phyloP scores from a whole-genome alignment of 2,888 invertebrate species.

The Patella pellucida region DNA sequence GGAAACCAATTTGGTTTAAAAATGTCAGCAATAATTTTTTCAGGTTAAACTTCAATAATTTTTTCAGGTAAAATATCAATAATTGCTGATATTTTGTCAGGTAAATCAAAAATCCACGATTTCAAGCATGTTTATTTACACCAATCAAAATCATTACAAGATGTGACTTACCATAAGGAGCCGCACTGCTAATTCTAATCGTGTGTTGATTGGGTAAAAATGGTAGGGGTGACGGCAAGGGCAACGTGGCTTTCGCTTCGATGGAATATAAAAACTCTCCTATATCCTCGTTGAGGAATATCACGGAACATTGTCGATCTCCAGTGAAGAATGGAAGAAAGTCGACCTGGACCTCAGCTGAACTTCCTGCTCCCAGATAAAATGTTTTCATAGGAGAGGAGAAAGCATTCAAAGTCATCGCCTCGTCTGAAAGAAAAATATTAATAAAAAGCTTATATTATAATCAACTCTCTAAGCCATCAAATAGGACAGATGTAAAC shows the following conservation, averaged over 20 bases:
- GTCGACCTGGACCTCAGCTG: conserved; percentile 59
- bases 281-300: conserved; percentile 65
- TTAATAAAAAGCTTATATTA: background rate
- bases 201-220: conserved; percentile 57
- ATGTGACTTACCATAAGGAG: conserved; percentile 58
- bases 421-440: conserved; percentile 42
- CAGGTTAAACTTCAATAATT: too few species aligned
- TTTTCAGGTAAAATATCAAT: too few species aligned
- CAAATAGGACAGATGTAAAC: too few species aligned
- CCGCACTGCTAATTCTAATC: conserved; percentile 66
- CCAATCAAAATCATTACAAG: background rate
- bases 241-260: conserved; percentile 63
- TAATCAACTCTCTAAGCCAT: too few species aligned
- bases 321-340: conserved; percentile 69
- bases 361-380: conserved; percentile 49
- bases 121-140: too few species aligned
- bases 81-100: too few species aligned
- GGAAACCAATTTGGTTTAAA: too few species aligned
- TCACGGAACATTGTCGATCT: conserved; percentile 65
- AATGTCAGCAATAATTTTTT: too few species aligned
- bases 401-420: conserved; percentile 60
- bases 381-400: conserved; percentile 53
- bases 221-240: conserved; percentile 62
- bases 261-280: conserved; percentile 70
- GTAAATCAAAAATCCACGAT: too few species aligned